Percentiles rank a stretch among this genome's conserved stretches.
Evolutionary conservation across 2,888 invertebrate genomes (phyloP).

Genomic region (Minunthozetes semirufus): DNA sequence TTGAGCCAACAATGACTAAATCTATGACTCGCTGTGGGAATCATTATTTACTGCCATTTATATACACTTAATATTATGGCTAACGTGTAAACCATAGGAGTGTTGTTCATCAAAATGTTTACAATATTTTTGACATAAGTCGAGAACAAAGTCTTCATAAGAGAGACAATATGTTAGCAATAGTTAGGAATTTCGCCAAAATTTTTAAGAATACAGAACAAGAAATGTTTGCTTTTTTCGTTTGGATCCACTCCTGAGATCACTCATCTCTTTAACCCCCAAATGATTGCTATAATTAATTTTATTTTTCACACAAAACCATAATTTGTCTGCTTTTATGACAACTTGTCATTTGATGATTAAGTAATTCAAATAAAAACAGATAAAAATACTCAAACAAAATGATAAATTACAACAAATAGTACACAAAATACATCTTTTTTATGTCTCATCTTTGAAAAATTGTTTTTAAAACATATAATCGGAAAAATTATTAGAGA

Average conservation of each 20-base stretch:
- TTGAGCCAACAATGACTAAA: not conserved
- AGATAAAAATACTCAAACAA: not conserved
- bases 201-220: no score
- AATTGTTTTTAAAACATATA: not conserved
- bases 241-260: no score
- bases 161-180: not conserved
- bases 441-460: no score
- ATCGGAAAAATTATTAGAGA: no score
- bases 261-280: no score
- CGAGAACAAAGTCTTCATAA: not conserved
- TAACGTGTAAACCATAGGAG: slow-evolving; percentile 15
- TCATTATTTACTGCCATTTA: slow-evolving; percentile 25
- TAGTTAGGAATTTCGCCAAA: no score
- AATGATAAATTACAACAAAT: not conserved
- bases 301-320: not conserved
- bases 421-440: not conserved
- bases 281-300: no score
- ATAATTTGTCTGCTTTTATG: not conserved
- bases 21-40: slow-evolving; percentile 7
- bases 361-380: not conserved
- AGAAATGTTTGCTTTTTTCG: no score
- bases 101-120: slow-evolving; percentile 33
- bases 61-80: slow-evolving; percentile 27
- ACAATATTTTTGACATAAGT: slow-evolving; percentile 25
- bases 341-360: not conserved